Evolutionary conservation across 2,797 vertebrate genomes (phyloP).

Genomic region (Leptatherina wallacei): DNA sequence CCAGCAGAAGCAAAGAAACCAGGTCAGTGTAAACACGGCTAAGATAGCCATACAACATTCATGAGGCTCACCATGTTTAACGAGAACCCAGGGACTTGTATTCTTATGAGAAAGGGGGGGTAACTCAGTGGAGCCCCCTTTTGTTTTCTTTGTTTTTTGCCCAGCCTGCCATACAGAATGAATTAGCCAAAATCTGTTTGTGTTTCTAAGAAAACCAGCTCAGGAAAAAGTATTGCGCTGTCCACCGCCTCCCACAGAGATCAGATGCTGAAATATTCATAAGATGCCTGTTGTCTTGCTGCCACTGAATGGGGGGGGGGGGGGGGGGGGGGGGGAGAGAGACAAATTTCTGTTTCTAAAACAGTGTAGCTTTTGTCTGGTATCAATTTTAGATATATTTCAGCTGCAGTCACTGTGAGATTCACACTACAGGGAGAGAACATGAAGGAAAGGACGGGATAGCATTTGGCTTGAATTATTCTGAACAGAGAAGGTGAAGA

Average conservation of each 20-base stretch:
- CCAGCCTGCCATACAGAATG: constrained; percentile 59
- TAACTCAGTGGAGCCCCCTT: constrained; percentile 26
- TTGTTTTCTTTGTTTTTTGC: constrained; percentile 58
- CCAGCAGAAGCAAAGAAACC: constrained; percentile 66
- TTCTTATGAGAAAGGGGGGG: constrained; percentile 54
- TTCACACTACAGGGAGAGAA: constrained; percentile 60
- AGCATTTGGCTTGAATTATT: constrained; percentile 55
- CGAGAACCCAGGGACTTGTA: constrained; percentile 76
- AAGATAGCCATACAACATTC: constrained; percentile 80
- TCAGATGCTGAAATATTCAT: constrained; percentile 81
- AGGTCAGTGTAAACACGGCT: constrained; percentile 78
- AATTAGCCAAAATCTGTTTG: constrained; percentile 66
- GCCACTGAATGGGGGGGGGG: constrained; percentile 26
- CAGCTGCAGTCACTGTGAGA: constrained; percentile 61
- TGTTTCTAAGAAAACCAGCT: constrained; percentile 30
- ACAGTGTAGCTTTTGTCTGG: constrained; percentile 69
- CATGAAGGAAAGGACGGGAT: constrained; percentile 46
- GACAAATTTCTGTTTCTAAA: constrained; percentile 59
- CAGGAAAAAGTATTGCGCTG: constrained; percentile 41
- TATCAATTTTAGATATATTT: constrained; percentile 63
- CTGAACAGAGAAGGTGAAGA: constrained; percentile 44
- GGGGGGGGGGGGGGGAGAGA: constrained; percentile 7
- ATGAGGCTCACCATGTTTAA: constrained; percentile 77
- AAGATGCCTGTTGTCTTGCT: constrained; percentile 60
- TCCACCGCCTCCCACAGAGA: constrained; percentile 69